Evolutionary conservation across 2,888 invertebrate species (phyloP), one percentile per base, ranked within the genome.

Genomic region (Aproaerema taeniolella): DNA sequence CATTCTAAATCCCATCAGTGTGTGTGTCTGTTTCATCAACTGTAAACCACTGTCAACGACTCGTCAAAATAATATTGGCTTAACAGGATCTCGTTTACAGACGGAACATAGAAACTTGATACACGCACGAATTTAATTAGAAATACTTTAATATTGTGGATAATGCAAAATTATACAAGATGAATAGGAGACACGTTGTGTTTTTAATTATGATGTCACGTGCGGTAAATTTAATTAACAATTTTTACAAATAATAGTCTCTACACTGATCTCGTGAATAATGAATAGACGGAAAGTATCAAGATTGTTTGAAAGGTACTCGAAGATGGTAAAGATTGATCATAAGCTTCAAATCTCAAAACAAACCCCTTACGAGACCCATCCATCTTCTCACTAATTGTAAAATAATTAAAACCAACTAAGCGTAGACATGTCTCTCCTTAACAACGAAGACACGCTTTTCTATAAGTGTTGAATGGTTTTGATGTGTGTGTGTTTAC

Each of bases 51-150:
- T 85, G 83, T 83, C 83, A 82, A 78, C 82, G 79, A 80, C 82
- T 82, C 81, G 78, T 85, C 82, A 82, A 83, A 85, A 82, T 82
- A 81, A 79, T 78, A 82, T 81, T 81, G 76, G 81, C 78, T 82
- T 80, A 79, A 66, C 71, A 67, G 68, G 63, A 65, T 64, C 70
- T 62, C 67, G 71, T 67, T 69, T 61, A 64, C 60, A 70, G 66
- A 68, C 60, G 63, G 65, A 71, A 69, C 63, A 61, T 55, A 63
- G 71, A 65, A 73, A 78, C 71, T 73, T 72, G 72, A 78, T 78
- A 79, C 69, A 55, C 59, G 68, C 70, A 67, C 65, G 67, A 73
- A 72, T 75, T 79, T 74, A 76, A 76, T 79, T 68, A 67, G 50
- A 57, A 61, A 55, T 49, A 53, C 52, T 59, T 58, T 58, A 60